A percentile compares a stretch with the other conserved stretches of the same genome.
phyloP scores from a whole-genome alignment of 2,888 invertebrate genomes.

The Caenorhabditis japonica region DNA sequence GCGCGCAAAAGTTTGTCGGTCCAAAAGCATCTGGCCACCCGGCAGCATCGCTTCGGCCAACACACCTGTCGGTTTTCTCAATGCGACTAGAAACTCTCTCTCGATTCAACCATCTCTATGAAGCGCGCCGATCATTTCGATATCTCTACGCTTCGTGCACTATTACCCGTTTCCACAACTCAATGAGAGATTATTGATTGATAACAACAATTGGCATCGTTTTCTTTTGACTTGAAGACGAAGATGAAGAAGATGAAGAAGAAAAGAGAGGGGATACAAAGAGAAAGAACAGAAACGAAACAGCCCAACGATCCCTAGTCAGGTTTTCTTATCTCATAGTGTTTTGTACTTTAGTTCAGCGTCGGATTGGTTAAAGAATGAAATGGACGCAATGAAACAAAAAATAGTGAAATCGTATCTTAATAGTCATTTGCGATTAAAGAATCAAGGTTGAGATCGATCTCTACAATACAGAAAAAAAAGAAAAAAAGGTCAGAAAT shows the following conservation, averaged over 20 bases:
- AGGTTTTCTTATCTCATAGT: constrained; percentile 33
- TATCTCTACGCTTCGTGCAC: constrained; percentile 42
- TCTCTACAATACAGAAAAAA: neutral
- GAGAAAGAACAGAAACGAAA: no score
- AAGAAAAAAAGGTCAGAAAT: constrained; percentile 17
- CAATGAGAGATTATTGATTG: constrained; percentile 40
- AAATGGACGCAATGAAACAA: neutral
- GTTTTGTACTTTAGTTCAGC: constrained; percentile 35
- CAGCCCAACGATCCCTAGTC: neutral
- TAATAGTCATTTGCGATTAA: neutral
- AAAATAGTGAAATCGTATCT: neutral
- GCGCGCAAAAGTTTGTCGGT: constrained; percentile 26
- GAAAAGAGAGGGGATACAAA: no score
- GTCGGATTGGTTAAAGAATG: neutral
- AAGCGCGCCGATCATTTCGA: constrained; percentile 24
- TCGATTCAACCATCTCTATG: constrained; percentile 23
- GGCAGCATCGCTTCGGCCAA: constrained; percentile 14
- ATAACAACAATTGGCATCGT: constrained; percentile 27
- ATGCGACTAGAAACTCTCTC: constrained; percentile 43
- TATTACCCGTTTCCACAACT: constrained; percentile 34
- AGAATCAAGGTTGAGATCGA: constrained; percentile 4
- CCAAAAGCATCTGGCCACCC: constrained; percentile 16
- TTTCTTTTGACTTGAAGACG: constrained; percentile 1
- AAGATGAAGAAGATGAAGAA: neutral
- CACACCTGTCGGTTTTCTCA: constrained; percentile 48